phyloP scores from a whole-genome alignment of 1,140 invertebrate genomes.

The Drosophila sulfurigaster region DNA sequence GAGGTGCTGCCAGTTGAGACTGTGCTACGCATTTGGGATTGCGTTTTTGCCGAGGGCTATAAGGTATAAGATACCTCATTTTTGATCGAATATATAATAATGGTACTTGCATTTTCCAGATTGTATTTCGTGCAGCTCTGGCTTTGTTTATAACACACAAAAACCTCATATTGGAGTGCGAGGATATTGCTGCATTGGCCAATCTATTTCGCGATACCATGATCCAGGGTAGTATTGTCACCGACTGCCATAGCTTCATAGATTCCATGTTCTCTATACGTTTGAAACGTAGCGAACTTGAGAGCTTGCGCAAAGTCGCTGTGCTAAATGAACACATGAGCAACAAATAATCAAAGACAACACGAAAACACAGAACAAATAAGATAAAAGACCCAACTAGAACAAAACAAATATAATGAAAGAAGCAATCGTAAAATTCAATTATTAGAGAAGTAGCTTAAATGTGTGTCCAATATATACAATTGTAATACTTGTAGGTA shows the following conservation, averaged over 20 bases:
- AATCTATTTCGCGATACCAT: conserved; percentile 90
- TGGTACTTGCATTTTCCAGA: conserved; percentile 51
- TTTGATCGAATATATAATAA: background rate
- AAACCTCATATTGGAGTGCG: conserved; percentile 88
- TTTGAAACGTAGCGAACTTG: conserved; percentile 87
- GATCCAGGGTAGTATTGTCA: conserved; percentile 88
- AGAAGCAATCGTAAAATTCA: conserved; percentile 81
- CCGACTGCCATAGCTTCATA: conserved; percentile 93
- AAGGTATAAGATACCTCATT: conserved; percentile 86
- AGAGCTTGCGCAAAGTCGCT: conserved; percentile 86
- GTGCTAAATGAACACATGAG: conserved; percentile 79
- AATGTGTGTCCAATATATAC: conserved; percentile 65
- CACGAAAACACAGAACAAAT: conserved; percentile 28
- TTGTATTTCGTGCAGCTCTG: conserved; percentile 91
- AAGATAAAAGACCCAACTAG: conserved; percentile 46
- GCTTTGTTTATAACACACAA: conserved; percentile 90
- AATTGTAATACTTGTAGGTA: conserved; percentile 52
- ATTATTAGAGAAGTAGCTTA: conserved; percentile 77
- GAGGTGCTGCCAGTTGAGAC: conserved; percentile 97
- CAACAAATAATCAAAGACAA: conserved; percentile 26
- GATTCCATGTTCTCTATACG: conserved; percentile 90
- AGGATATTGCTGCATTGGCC: conserved; percentile 90
- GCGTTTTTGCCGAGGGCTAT: conserved; percentile 96
- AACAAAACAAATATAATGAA: conserved; percentile 55
- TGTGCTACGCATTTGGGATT: conserved; percentile 97